These are phyloP conservation scores for Anthopleura sola DNA, from an alignment of 64 coral and sea anemone genomes.

Conservation along the genomic window DNA sequence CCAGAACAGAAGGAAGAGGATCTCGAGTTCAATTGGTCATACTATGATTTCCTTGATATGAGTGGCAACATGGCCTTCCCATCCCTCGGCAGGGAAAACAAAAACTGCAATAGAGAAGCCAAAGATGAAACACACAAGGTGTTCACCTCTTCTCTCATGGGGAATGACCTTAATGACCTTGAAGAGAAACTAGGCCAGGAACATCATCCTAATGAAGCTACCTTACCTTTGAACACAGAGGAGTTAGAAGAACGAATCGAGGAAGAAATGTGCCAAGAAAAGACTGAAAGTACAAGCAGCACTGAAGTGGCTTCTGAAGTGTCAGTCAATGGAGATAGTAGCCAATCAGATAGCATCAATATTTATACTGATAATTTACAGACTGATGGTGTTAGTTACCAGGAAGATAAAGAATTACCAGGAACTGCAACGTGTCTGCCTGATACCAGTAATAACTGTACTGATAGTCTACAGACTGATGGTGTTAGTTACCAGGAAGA, in stretches of 20 bases:
- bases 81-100: not conserved
- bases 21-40: constrained; percentile 40
- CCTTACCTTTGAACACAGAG: not conserved
- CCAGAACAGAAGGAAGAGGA: not conserved
- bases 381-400: not conserved
- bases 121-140: not conserved
- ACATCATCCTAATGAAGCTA: not conserved
- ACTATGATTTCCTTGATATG: constrained; percentile 27
- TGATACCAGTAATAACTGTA: not conserved
- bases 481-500: too few relatives aligned
- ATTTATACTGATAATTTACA: not conserved
- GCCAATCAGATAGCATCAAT: not conserved
- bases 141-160: not conserved
- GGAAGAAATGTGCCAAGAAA: not conserved
- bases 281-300: not conserved
- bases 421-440: not conserved
- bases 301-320: constrained; percentile 7
- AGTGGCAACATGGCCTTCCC: not conserved
- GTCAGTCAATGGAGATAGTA: not conserved
- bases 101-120: not conserved
- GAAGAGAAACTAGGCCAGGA: not conserved
- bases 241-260: not conserved
- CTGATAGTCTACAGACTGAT: too few relatives aligned
- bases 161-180: not conserved
- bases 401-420: not conserved